Percentiles rank a stretch among this genome's conserved stretches.
Evolutionary conservation across 2,888 invertebrate genomes (phyloP).

Genomic region (Drosophila neonasuta): DNA sequence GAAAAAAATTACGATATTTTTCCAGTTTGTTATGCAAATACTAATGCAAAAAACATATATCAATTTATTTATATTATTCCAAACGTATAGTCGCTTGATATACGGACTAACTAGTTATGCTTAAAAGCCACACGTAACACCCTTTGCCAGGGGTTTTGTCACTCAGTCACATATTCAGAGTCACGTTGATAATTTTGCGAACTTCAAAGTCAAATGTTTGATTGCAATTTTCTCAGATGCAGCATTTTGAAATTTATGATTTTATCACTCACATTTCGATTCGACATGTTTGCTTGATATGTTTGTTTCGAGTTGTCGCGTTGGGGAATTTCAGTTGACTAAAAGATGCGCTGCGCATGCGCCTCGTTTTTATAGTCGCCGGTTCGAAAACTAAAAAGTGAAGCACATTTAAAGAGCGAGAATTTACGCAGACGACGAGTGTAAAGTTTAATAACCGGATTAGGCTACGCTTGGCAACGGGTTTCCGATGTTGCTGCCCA

Average conservation of each 20-base stretch:
- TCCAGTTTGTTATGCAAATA: conserved; percentile 44
- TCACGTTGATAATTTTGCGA: not conserved
- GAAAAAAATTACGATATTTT: conserved; percentile 9
- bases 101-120: conserved; percentile 37
- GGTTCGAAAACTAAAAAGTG: conserved; percentile 41
- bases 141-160: not conserved
- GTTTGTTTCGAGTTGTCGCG: conserved; percentile 25
- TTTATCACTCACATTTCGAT: conserved; percentile 50
- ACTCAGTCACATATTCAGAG: not conserved
- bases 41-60: conserved; percentile 2
- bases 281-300: conserved; percentile 36
- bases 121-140: not conserved
- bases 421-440: conserved; percentile 46
- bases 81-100: conserved; percentile 1
- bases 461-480: conserved; percentile 57
- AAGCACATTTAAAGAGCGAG: conserved; percentile 50
- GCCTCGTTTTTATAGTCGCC: conserved; percentile 56
- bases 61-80: conserved; percentile 16
- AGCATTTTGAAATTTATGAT: not conserved
- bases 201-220: not conserved
- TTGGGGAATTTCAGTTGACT: conserved; percentile 56
- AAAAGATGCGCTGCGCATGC: conserved; percentile 70
- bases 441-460: conserved; percentile 77
- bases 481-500: conserved; percentile 43
- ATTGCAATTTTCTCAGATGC: not conserved